Base-by-base conservation (phyloP, 2,888 invertebrate genomes). In the Melinaea menophilus region DNA sequence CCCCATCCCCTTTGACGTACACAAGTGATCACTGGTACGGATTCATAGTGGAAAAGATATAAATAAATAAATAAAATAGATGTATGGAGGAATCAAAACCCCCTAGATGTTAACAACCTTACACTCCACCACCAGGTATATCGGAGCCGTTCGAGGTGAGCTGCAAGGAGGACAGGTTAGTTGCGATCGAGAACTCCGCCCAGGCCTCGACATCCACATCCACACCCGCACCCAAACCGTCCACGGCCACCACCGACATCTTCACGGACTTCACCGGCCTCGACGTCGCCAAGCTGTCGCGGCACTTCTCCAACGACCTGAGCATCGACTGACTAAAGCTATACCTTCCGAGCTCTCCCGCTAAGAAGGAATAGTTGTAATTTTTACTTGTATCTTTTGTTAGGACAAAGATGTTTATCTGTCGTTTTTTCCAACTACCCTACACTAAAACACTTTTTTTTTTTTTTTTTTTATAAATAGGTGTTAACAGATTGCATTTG, bases 311-410 rank as follows among this genome's bases (percentile, higher is more conserved):
- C 1, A 88, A 91, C 75, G 91, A 91, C 65, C 78, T 91, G 33
- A 89, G 84, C 68, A 88, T 91, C 62, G 91, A 91, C 87, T 91
- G 91, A 91, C 90, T 91, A 85, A 91, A 79, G 79, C 77, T 76
- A 58, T 89, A 87, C 78, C 73, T 86, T 79, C 91, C 88, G 58
- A 84, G 86, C 47, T 88, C 90, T n/a, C 89, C 90, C 65, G 81
- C 81, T 7, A 75, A 74, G 72, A 68, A 66, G 63, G 55, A 65
- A 68, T 46, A 67, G 51, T 51, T 22, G 9, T 51, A 31, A n/a
- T n/a, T n/a, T n/a, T n/a, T n/a, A n/a, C n/a, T n/a, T n/a, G n/a
- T n/a, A n/a, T n/a, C n/a, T n/a, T n/a, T n/a, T n/a, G n/a, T n/a
- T n/a, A 4, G 31, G 9, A 51, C 2, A 11, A 51, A 22, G 2